A percentile compares a stretch with the other conserved stretches of the same genome.
These are phyloP conservation scores for Myotis planiceps DNA, from an alignment of 2,797 vertebrate genomes.

Conservation along the genomic window DNA sequence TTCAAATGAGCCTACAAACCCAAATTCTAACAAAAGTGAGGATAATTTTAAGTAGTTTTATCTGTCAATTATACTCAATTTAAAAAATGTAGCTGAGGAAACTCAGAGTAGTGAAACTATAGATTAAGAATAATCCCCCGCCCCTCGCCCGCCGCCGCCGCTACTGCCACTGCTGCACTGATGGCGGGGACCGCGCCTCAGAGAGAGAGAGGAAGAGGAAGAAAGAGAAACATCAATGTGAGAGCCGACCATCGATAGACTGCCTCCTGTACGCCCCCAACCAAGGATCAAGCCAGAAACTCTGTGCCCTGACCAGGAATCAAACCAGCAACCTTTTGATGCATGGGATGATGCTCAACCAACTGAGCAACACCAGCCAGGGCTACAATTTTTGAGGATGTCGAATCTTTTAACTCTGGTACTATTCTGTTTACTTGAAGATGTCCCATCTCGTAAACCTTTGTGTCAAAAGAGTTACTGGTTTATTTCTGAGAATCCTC, in stretches of 20 bases:
- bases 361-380: neutral
- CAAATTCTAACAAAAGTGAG: neutral
- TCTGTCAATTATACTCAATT: too few species aligned
- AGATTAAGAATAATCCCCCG: neutral
- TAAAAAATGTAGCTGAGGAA: neutral
- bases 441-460: neutral
- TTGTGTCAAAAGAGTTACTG: slow-evolving; percentile 66
- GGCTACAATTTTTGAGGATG: neutral
- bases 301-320: neutral
- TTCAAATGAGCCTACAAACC: neutral
- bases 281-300: neutral
- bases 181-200: too few species aligned
- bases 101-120: neutral
- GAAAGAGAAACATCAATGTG: neutral
- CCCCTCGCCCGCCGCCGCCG: accelerated
- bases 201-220: neutral
- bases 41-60: neutral
- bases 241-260: neutral
- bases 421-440: neutral
- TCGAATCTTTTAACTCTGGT: neutral
- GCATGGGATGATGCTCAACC: neutral
- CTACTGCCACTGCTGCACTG: too few species aligned
- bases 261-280: neutral
- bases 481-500: slow-evolving; percentile 61
- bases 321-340: neutral